phyloP scores from a whole-genome alignment of 1,140 invertebrate species.

The Pararge aegeria region DNA sequence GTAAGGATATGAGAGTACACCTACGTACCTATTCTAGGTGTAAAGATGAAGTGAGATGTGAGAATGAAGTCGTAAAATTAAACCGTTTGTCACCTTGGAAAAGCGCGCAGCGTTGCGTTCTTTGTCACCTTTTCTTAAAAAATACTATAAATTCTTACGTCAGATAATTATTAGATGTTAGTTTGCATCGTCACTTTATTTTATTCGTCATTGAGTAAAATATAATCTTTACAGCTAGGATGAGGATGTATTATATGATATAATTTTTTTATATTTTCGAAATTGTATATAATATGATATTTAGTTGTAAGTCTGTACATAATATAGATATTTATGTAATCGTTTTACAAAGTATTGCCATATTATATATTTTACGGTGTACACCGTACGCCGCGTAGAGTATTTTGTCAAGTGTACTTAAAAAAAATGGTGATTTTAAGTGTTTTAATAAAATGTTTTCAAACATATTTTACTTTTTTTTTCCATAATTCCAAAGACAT shows the following conservation, averaged over 20 bases:
- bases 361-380: constrained; percentile 39
- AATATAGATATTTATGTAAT: constrained; percentile 50
- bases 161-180: no score
- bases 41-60: no score
- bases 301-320: constrained; percentile 50
- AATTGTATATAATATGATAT: constrained; percentile 43
- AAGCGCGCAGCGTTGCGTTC: no score
- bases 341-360: constrained; percentile 51
- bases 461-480: constrained; percentile 15
- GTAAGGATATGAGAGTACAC: no score
- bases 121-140: no score
- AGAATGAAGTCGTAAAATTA: no score
- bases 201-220: no score
- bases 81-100: no score
- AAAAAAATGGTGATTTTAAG: constrained; percentile 59
- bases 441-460: constrained; percentile 53
- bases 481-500: not conserved
- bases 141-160: no score
- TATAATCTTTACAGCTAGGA: not conserved
- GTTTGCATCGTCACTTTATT: no score
- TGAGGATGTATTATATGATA: constrained; percentile 7
- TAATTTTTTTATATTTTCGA: constrained; percentile 35
- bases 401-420: constrained; percentile 56
- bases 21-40: no score
- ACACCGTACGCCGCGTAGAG: constrained; percentile 22